phyloP scores from a whole-genome alignment of 2,888 invertebrate species.

The Auanema freiburgensis region DNA sequence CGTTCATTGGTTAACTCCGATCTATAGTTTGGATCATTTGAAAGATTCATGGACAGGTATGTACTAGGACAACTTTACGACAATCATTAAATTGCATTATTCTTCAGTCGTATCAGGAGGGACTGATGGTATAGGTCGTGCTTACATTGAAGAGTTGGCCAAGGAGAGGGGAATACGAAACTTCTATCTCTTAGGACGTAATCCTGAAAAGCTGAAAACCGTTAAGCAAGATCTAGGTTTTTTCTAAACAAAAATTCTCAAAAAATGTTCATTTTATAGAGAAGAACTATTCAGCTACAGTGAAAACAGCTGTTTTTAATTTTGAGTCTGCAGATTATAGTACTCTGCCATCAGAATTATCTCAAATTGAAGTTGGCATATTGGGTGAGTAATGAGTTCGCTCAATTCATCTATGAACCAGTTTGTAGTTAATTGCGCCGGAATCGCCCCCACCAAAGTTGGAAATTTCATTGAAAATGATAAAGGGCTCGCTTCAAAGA shows the following conservation, averaged over 20 bases:
- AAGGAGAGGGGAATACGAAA: conserved; percentile 51
- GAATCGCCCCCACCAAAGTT: conserved; percentile 56
- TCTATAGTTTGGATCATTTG: conserved; percentile 32
- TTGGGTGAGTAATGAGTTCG: conserved; percentile 39
- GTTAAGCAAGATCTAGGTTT: conserved; percentile 48
- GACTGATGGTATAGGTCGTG: conserved; percentile 63
- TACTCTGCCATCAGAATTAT: conserved; percentile 48
- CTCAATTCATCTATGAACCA: neutral
- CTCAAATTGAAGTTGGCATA: conserved; percentile 54
- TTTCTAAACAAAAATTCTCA: too few relatives aligned
- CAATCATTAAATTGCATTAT: neutral
- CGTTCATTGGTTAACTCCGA: conserved; percentile 38
- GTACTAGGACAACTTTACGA: conserved; percentile 2
- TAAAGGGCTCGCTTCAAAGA: conserved; percentile 52
- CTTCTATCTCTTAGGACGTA: conserved; percentile 58
- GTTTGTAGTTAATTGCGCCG: conserved; percentile 61
- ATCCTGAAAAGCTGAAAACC: conserved; percentile 45
- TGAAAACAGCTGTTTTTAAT: conserved; percentile 49
- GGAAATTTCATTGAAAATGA: conserved; percentile 56
- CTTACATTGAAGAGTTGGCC: conserved; percentile 59
- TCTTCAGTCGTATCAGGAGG: conserved; percentile 59
- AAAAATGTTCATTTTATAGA: conserved; percentile 22
- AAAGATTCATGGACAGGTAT: conserved; percentile 47
- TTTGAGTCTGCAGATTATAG: conserved; percentile 54
- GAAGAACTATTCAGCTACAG: conserved; percentile 37